Evolutionary conservation across 1,140 invertebrate genomes (phyloP).

Genomic region (Drosophila orena): DNA sequence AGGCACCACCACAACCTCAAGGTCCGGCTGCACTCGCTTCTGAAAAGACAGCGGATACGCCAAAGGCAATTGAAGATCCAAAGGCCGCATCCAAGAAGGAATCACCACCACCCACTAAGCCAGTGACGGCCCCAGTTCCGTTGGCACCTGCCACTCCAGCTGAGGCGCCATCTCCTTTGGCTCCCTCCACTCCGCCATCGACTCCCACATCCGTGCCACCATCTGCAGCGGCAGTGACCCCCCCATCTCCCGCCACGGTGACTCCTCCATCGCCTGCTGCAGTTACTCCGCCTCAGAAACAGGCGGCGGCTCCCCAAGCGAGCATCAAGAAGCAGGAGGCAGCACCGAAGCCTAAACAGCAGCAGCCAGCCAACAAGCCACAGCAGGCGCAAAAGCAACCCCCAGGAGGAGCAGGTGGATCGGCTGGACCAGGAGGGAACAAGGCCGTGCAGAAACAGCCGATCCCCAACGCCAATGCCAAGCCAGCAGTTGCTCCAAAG

Average conservation of each 20-base stretch:
- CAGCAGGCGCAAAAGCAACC: slow-evolving; percentile 41
- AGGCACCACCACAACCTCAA: slow-evolving; percentile 2
- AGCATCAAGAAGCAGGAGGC: slow-evolving; percentile 50
- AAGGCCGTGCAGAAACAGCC: slow-evolving; percentile 41
- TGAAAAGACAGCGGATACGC: not conserved
- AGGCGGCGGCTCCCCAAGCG: slow-evolving; percentile 10
- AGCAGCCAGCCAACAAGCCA: slow-evolving; percentile 23
- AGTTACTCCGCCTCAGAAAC: slow-evolving; percentile 20
- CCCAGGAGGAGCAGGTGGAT: slow-evolving; percentile 4
- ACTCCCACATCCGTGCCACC: slow-evolving; percentile 25
- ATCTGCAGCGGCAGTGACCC: slow-evolving; percentile 25
- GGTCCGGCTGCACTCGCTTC: not conserved
- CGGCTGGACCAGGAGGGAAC: slow-evolving; percentile 3
- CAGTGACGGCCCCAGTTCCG: slow-evolving; percentile 15
- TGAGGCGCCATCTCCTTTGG: slow-evolving; percentile 1
- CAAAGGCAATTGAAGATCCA: not conserved
- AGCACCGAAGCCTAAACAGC: slow-evolving; percentile 49
- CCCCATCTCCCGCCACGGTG: slow-evolving; percentile 22
- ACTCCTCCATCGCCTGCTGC: slow-evolving; percentile 11
- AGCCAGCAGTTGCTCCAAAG: slow-evolving; percentile 43
- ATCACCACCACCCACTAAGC: not conserved
- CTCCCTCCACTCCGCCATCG: slow-evolving; percentile 17
- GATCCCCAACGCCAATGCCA: slow-evolving; percentile 32
- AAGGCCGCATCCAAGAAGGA: slow-evolving; percentile 2
- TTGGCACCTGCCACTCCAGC: slow-evolving; percentile 2